Evolutionary conservation across 2,888 invertebrate species (phyloP), one percentile per base, ranked within the genome.

Genomic region (Pterostichus niger): DNA sequence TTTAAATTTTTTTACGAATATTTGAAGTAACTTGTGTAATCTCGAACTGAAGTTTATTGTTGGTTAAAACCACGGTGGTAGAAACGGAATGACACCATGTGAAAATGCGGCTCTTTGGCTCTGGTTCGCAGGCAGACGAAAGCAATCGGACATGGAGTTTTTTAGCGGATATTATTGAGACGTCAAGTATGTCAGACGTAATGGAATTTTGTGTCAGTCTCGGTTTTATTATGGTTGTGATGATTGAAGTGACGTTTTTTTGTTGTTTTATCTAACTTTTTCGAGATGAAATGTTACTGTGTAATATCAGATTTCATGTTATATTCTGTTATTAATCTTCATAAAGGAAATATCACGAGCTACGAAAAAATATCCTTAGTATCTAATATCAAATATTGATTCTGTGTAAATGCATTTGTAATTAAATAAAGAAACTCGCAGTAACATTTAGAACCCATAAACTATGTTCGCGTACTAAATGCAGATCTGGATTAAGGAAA

Each of bases 111-210:
- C n/a, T 64, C 33, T 33, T 59, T 64, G 64, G 64, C 64, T 35
- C 13, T 64, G n/a, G 64, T 13, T 35, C 35, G 33, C 33, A 35
- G 13, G n/a, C 31, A 64, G 64, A 35, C 49, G 49, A 64, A 64
- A 64, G 64, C 64, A 64, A 40, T 64, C 64, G 64, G 64, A 64
- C 64, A 64, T 64, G 64, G 35, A 64, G 68, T 71, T 71, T 71
- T 71, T 71, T 64, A 64, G 46, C 68, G 44, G 40, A 44, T 71
- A 71, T 68, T 61, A 61, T 64, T 64, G 64, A 71, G 44, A 71
- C 68, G 44, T 71, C 68, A 71, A 71, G 15, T 44, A 71, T 71
- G 40, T 71, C 68, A 71, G 68, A 40, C 13, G 44, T 71, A 71
- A 71, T 71, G 44, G 68, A 71, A 71, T 44, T 40, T 44, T 71